A percentile compares a stretch with the other conserved stretches of the same genome.
These are phyloP conservation scores for Prenolepis imparis DNA, from an alignment of 2,888 invertebrate species.

Conservation along the genomic window DNA sequence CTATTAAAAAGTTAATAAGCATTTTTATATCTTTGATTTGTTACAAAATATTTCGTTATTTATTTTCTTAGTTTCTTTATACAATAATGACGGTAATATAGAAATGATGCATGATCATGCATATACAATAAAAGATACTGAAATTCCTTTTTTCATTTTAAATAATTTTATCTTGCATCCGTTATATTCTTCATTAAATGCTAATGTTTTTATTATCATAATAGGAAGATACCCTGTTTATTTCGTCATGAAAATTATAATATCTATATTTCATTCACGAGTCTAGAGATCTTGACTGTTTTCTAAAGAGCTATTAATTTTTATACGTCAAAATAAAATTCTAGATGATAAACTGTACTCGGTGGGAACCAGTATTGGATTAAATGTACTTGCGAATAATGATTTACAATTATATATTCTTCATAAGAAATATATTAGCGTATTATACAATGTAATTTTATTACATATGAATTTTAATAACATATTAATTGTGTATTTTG, in stretches of 20 bases:
- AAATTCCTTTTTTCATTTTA: background rate
- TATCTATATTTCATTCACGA: slow-evolving; percentile 15
- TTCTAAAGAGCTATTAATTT: background rate
- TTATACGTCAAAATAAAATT: background rate
- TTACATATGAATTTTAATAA: slow-evolving; percentile 3
- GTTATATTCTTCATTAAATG: slow-evolving; percentile 37
- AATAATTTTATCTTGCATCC: background rate
- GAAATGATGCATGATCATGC: background rate
- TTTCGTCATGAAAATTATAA: slow-evolving; percentile 40
- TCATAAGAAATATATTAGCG: background rate
- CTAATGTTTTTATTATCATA: slow-evolving; percentile 36
- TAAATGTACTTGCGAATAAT: background rate
- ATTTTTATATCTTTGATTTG: slow-evolving; percentile 24
- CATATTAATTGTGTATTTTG: slow-evolving; percentile 17
- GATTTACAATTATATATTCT: slow-evolving; percentile 24
- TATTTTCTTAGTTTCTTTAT: background rate
- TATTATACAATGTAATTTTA: background rate
- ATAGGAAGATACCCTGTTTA: slow-evolving; percentile 73
- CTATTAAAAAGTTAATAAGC: background rate
- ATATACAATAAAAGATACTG: slow-evolving; percentile 6
- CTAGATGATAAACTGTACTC: slow-evolving; percentile 36
- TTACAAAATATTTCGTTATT: slow-evolving; percentile 37
- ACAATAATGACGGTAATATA: background rate
- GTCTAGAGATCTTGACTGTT: slow-evolving; percentile 27
- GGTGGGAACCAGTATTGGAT: slow-evolving; percentile 49